Evolutionary conservation across 2,888 invertebrate genomes (phyloP), one percentile per base, ranked within the genome.

Genomic region (Tachina fera): DNA sequence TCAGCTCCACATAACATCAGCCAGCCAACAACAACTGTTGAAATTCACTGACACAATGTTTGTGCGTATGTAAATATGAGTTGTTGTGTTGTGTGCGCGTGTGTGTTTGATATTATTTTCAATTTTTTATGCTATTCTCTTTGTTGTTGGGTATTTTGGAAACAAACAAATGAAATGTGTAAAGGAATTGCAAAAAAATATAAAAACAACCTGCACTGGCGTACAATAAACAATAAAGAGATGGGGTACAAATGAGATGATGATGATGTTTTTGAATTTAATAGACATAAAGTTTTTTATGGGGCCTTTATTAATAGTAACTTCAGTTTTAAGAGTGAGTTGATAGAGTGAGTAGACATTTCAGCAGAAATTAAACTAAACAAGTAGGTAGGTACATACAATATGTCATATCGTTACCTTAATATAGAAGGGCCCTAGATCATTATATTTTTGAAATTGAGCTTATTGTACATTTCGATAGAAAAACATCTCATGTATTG

Each of bases 161-260:
- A 91, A 91, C 91, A 91, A 91, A 91, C 91, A 91, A 91, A 91
- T 91, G 90, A 90, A 90, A 91, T 91, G 91, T 90, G 89, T 88
- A 91, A 90, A 89, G 90, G 90, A 91, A 91, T 91, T 90, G 91
- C 90, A 90, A 89, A 91, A 91, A 91, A 90, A 90, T 90, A 89
- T 90, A 91, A 90, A 91, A 91, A 91, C 91, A 91, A 91, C 90
- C 90, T 87, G 88, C 91, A 90, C 90, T 90, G 89, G 90, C 91
- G 91, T 88, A 90, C 89, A 88, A 22, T 43, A 45, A 51, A 68
- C 43, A 58, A 60, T 13, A 16, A 22, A 14, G 47, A 22, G 14
- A 22, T 13, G 61, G 61, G 43, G 11, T 16, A 41, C 10, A 31
- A 0, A 31, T 31, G 31, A 31, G 31, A 31, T 31, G 31, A 31